A percentile compares a stretch with the other conserved stretches of the same genome.
phyloP scores from a whole-genome alignment of 2,113 vertebrate species.

The Brachirus orientalis region DNA sequence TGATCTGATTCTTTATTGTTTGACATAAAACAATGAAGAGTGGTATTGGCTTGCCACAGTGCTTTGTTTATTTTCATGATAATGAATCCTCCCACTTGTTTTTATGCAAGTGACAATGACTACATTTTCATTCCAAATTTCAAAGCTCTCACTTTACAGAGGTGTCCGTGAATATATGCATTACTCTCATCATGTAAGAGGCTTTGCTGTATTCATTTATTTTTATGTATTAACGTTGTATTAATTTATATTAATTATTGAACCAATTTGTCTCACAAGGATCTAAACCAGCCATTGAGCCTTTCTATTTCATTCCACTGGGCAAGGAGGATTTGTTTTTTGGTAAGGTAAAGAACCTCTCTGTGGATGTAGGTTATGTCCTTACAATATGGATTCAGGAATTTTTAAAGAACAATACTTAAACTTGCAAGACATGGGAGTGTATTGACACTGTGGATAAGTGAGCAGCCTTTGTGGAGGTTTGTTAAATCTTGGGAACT shows the following conservation, averaged over 20 bases:
- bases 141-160: slow-evolving; percentile 33
- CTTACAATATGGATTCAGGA: no score
- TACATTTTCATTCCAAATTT: slow-evolving; percentile 41
- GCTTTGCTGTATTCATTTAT: slow-evolving; percentile 36
- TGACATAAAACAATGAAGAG: slow-evolving; percentile 40
- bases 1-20: slow-evolving; percentile 63
- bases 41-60: slow-evolving; percentile 53
- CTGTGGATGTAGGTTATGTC: no score
- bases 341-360: no score
- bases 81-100: slow-evolving; percentile 67
- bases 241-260: slow-evolving; percentile 50
- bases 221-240: slow-evolving; percentile 41
- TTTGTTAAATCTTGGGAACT: no score
- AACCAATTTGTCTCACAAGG: slow-evolving; percentile 32
- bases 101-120: slow-evolving; percentile 38
- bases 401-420: no score
- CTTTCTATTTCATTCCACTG: slow-evolving; percentile 35
- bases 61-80: slow-evolving; percentile 67
- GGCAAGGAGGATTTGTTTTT: neutral
- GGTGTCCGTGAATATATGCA: slow-evolving; percentile 21
- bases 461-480: no score
- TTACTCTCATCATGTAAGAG: slow-evolving; percentile 10
- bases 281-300: slow-evolving; percentile 41
- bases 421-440: no score
- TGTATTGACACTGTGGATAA: no score